Evolutionary conservation across 2,113 vertebrate species (phyloP).

Genomic region (Origma solitaria): DNA sequence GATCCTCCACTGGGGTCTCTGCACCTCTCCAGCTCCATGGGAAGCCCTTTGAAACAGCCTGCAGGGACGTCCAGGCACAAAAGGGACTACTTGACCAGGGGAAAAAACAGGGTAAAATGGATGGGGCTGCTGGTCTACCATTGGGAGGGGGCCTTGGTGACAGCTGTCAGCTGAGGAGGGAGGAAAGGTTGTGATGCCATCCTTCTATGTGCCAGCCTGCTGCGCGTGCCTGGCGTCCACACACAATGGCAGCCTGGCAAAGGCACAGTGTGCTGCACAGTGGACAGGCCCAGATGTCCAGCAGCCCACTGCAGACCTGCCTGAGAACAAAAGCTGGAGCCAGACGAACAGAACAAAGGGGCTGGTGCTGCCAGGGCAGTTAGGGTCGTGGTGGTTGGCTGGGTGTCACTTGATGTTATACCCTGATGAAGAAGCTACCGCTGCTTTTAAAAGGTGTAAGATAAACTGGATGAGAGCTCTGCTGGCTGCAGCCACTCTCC

Average conservation of each 20-base stretch:
- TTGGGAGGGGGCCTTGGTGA: neutral
- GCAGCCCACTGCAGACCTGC: neutral
- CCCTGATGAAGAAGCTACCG: neutral
- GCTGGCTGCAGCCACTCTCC: neutral
- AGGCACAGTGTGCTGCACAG: rapidly evolving
- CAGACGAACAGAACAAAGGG: neutral
- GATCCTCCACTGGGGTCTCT: neutral
- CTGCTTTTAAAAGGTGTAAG: neutral
- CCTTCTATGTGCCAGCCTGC: rapidly evolving
- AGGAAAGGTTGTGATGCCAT: neutral
- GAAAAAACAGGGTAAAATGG: neutral
- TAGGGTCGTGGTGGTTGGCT: neutral
- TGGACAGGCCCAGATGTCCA: neutral
- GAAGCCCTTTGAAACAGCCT: neutral
- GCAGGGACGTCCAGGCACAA: neutral
- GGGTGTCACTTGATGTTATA: neutral
- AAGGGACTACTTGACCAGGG: neutral
- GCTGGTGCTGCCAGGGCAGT: neutral
- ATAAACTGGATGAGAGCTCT: neutral
- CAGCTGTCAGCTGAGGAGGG: neutral
- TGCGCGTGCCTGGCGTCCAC: rapidly evolving
- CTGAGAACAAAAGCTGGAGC: constrained; percentile 40
- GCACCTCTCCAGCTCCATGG: neutral
- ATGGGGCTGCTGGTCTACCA: neutral
- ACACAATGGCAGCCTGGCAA: neutral